Evolutionary conservation across 1,140 invertebrate species (phyloP), one percentile per base, ranked within the genome.

Genomic region (Trinorchestia longiramus): DNA sequence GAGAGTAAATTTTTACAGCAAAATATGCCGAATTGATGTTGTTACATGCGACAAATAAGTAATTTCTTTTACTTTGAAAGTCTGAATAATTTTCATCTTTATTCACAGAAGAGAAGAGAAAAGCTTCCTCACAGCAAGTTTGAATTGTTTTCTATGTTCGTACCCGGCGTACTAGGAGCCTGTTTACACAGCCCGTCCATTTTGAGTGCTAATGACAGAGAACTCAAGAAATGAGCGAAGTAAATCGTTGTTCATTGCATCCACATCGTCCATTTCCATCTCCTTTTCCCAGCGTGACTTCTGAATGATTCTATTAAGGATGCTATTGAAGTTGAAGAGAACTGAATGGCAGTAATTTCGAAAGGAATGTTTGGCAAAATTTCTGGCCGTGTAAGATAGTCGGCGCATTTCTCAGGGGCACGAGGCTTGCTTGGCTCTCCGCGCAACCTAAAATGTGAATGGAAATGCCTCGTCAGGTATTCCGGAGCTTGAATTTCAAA

Each of bases 221-320:
- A 94, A 23, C 92, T 47, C 92, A 44, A 94, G 92, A 47, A 94
- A 94, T 94, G 92, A 94, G 90, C 87, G 88, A 90, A 94, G 92
- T 94, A 94, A 94, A 94, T 94, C 92, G 92, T 94, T 94, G 92
- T 94, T 94, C 92, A 94, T 94, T 43, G 92, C 92, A 47, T 94
- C 92, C 44, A 8, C 92, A 94, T 94, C 92, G 92, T 94, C 36
- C 92, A 45, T 45, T 94, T 94, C 92, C 92, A 45, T 94, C 92
- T 45, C 44, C 44, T 94, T 94, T 94, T 45, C 44, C 92, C 92
- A 40, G 41, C 41, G 44, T 47, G 92, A 94, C 92, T 94, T 94
- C 92, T 94, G 92, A 94, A 94, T 94, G 92, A 94, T 94, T 94
- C 92, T 94, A 94, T 94, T 94, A 94, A 42, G 92, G 92, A 94